Base-by-base conservation (phyloP, 2,113 vertebrate genomes). In the Platichthys stellatus region DNA sequence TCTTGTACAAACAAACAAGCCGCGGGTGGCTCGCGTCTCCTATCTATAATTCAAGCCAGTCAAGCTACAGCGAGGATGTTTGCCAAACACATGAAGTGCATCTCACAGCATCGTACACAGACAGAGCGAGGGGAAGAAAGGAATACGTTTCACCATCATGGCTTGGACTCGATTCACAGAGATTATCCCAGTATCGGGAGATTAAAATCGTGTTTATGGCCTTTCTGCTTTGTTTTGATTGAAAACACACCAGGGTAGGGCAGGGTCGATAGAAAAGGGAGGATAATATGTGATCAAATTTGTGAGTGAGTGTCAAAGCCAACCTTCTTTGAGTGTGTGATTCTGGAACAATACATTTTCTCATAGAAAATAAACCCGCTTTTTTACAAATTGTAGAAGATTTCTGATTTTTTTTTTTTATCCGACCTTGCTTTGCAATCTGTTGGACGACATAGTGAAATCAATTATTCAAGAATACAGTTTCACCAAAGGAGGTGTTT, bases 1-100 rank as follows among this genome's bases (percentile, higher is more conserved):
- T 69, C 72, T 69, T 68, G 49, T 89, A 81, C 84, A 91, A 90
- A 91, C 89, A 89, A 89, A 88, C 89, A 88, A 82, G 82, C 89
- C 77, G 91, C 70, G 83, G 86, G 86, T 90, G 90, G 86, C 72
- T 90, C 51, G 61, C 61, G 35, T 89, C 83, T 90, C 65, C 65
- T 72, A 86, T 90, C 86, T 90, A 86, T 90, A 91, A 91, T 90
- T 89, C 86, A 88, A 89, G 73, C 70, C 88, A 90, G 82, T 80
- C 79, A 72, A 85, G 89, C 75, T 89, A 81, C 83, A 82, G 76
- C 57, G 24, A 69, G 82, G 61, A 80, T 87, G 74, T 88, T 90
- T 87, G 81, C 80, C 83, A 76, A 86, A 82, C 76, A 84, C 74
- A 80, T 38, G 66, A 86, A 70, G 75, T 73, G 70, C 80, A 75